Base-by-base conservation (phyloP, 2,113 vertebrate species). In the Ibidorhyncha struthersii region DNA sequence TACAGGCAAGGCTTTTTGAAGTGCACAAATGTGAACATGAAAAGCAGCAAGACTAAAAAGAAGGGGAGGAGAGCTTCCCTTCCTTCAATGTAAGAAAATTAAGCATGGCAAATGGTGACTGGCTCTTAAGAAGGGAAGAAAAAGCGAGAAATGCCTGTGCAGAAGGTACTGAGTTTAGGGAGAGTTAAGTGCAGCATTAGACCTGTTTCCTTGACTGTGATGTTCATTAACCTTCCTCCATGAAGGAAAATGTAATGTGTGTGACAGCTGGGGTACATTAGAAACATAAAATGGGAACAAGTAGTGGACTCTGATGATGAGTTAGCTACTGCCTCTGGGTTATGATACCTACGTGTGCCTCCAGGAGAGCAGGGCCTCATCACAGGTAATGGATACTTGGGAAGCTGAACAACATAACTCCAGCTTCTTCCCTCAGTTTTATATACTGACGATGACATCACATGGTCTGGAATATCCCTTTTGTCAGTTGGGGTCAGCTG, bases 41-140 rank as follows among this genome's bases (percentile, higher is more conserved):
- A 95, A 95, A 92, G 38, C 66, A 90, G 38, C 5, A 63, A 74
- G 47, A 78, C 41, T 77, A 45, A 89, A 83, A 53, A 69, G 43
- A 89, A 71, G 5, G 17, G 30, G 40, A 70, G 32, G 40, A 82
- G 32, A 88, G 16, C 32, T 85, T 82, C n/a, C 22, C 18, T 73
- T 90, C 43, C 45, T 65, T 66, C 27, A 36, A 1, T 30, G 19
- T 66, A 84, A 90, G n/a, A 78, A 78, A 49, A 86, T 83, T 47
- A 84, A 53, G 10, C 34, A 49, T 83, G 72, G 50, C 49, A 71
- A 61, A 87, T 15, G 43, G 34, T 61, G 76, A 38, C 34, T 80
- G 43, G 26, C 43, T 81, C 58, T 78, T 80, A 55, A 79, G 59
- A 69, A 76, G 29, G 14, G 22, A 50, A 86, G 43, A 73, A 52